These are phyloP conservation scores for Oxyscelio sp. DNA, from an alignment of 2,888 invertebrate genomes.

Conservation along the genomic window DNA sequence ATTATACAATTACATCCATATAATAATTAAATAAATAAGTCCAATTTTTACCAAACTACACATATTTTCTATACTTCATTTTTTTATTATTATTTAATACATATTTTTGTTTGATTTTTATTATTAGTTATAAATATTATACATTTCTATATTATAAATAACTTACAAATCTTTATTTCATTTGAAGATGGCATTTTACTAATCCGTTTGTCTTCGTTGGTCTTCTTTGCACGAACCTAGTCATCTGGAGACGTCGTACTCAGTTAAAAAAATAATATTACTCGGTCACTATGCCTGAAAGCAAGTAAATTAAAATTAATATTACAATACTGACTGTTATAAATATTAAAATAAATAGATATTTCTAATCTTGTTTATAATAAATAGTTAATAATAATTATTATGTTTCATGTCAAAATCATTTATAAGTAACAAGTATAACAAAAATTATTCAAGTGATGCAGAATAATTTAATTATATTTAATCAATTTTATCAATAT, in stretches of 20 bases:
- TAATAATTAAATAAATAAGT: too few relatives aligned
- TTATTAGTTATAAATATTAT: too few relatives aligned
- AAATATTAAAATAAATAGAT: neutral
- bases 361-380: neutral
- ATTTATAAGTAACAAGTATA: neutral
- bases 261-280: too few relatives aligned
- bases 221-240: neutral
- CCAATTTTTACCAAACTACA: too few relatives aligned
- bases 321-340: slow-evolving; percentile 1
- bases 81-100: too few relatives aligned
- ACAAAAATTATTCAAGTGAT: neutral
- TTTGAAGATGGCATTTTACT: too few relatives aligned
- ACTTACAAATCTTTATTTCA: too few relatives aligned
- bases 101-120: too few relatives aligned
- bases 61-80: too few relatives aligned
- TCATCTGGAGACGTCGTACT: neutral
- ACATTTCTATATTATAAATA: too few relatives aligned
- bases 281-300: slow-evolving; percentile 5
- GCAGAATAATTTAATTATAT: neutral
- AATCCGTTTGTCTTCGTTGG: too few relatives aligned
- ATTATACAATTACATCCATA: too few relatives aligned
- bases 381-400: slow-evolving; percentile 3
- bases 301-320: slow-evolving; percentile 2
- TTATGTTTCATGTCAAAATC: neutral
- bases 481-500: neutral